phyloP scores from a whole-genome alignment of 2,797 vertebrate genomes.

The Paguma larvata region DNA sequence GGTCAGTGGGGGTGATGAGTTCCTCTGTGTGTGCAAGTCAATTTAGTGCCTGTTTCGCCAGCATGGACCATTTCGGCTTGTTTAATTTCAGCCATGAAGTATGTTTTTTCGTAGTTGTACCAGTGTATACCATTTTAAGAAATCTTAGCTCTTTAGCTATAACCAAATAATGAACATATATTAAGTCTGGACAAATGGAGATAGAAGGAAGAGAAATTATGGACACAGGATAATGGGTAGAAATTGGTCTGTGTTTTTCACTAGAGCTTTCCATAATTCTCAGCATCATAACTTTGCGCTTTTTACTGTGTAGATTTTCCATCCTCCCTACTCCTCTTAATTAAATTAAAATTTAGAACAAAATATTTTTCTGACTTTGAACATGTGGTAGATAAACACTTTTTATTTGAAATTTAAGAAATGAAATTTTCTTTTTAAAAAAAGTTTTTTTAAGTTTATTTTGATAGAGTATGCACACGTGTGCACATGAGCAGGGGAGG shows the following conservation, averaged over 20 bases:
- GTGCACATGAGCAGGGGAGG: too few relatives aligned
- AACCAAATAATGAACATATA: background rate
- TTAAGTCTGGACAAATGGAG: background rate
- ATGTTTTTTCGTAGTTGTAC: background rate
- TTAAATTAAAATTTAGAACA: background rate
- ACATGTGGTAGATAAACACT: background rate
- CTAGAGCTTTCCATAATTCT: background rate
- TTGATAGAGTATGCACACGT: too few relatives aligned
- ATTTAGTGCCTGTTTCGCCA: background rate
- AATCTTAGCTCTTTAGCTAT: background rate
- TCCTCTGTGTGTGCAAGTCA: background rate
- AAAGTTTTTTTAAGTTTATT: too few relatives aligned
- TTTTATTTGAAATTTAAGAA: constrained; percentile 53
- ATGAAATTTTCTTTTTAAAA: background rate
- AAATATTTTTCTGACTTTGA: background rate
- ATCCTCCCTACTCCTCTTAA: background rate
- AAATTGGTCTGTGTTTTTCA: background rate
- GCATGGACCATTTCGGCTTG: background rate
- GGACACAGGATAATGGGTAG: background rate
- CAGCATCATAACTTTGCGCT: background rate
- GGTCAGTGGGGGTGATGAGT: too few relatives aligned
- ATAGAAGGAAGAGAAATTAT: background rate
- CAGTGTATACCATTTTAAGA: background rate
- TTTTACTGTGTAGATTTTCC: background rate
- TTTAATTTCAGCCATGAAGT: background rate